phyloP scores from a whole-genome alignment of 2,888 invertebrate genomes.

The Drosophila parthenogenetica region DNA sequence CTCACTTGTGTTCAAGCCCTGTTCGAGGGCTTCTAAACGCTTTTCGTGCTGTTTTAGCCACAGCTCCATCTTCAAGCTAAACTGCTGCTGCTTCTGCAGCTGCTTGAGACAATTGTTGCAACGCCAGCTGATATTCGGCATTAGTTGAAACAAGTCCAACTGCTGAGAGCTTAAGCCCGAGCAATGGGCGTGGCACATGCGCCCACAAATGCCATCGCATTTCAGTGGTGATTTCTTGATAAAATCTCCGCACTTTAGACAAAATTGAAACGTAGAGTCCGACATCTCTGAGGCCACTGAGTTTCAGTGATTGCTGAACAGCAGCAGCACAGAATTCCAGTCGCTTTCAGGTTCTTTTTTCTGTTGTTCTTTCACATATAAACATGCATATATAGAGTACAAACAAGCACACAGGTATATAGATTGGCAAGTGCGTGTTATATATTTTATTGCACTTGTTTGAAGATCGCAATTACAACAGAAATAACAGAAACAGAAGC shows the following conservation, averaged over 20 bases:
- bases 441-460: constrained; percentile 23
- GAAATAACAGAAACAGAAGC: constrained; percentile 20
- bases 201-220: constrained; percentile 48
- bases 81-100: background rate
- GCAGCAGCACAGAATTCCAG: background rate
- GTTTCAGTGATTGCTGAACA: constrained; percentile 29
- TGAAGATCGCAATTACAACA: constrained; percentile 18
- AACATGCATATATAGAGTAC: constrained; percentile 4
- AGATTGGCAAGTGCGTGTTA: constrained; percentile 19
- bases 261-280: constrained; percentile 43
- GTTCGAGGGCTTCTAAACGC: constrained; percentile 53
- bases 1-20: constrained; percentile 39
- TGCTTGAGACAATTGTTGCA: constrained; percentile 49
- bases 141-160: constrained; percentile 23
- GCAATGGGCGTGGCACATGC: constrained; percentile 45
- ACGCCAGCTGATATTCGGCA: constrained; percentile 49
- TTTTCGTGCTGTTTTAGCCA: constrained; percentile 62
- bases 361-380: constrained; percentile 1
- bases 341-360: constrained; percentile 53
- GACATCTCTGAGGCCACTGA: constrained; percentile 58
- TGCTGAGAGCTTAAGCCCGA: constrained; percentile 35
- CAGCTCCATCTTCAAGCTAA: constrained; percentile 42
- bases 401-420: constrained; percentile 10
- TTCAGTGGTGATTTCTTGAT: constrained; percentile 23
- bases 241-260: constrained; percentile 46